Base-by-base conservation (phyloP, 53 echinoderm and acorn worm genomes). In the Arbacia lixula region DNA sequence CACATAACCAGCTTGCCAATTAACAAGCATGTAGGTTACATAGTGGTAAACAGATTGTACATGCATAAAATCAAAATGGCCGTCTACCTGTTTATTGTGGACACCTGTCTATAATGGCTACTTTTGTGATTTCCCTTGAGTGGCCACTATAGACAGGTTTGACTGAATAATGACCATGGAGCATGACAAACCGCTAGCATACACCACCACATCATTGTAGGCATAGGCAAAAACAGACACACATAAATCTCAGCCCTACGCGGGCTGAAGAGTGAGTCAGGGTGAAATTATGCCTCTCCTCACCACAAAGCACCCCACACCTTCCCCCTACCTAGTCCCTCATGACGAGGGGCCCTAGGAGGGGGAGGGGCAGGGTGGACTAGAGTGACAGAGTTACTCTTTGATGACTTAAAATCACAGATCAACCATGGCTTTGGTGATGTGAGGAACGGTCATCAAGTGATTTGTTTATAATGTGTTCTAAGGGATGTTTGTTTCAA, bases 401-500 rank as follows among this genome's bases (percentile, higher is more conserved):
- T 34, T 74, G 74, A 53, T 74, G 74, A 74, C 74, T 52, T 74
- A 74, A 74, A 74, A 74, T 74, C 53, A 74, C 74, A 72, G 14
- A 54, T 51, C 53, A 71, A 33, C 74, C 74, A 74, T 34, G 29
- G 34, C 74, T 74, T 11, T 43, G 74, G 53, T 53, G 74, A 51
- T 74, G 74, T 33, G 21, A 74, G 74, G 74, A 74, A 74, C 74
- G 74, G 74, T 74, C 74, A 53, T 53, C 74, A 74, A 35, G 46
- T n/a, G n/a, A n/a, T n/a, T n/a, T n/a, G n/a, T n/a, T n/a, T n/a
- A n/a, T n/a, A n/a, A n/a, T n/a, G n/a, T n/a, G n/a, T n/a, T n/a
- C n/a, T n/a, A n/a, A n/a, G n/a, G n/a, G n/a, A n/a, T n/a, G n/a
- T n/a, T n/a, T n/a, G n/a, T n/a, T n/a, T n/a, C n/a, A n/a, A n/a